Conservation (phyloP, 2,888 invertebrate species). For the Esperia sulphurella region DNA sequence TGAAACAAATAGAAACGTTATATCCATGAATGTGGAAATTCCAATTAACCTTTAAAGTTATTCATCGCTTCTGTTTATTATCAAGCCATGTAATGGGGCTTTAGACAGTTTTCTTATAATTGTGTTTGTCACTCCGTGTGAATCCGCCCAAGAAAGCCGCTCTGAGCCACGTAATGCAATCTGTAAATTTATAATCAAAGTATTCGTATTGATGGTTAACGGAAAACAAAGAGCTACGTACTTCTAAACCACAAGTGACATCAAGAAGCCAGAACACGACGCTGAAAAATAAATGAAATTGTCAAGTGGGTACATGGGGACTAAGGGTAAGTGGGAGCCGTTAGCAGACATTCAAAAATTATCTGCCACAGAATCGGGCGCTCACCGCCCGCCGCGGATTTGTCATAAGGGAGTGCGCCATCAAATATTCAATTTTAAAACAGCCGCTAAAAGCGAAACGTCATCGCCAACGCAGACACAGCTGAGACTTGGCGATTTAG, state of each 20-base stretch:
- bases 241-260: constrained; percentile 23
- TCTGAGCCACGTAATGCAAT: constrained; percentile 1
- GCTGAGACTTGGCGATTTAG: constrained; percentile 75
- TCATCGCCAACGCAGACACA: constrained; percentile 72
- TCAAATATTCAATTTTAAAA: constrained; percentile 80
- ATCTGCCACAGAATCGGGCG: constrained; percentile 57
- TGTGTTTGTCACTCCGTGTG: constrained; percentile 7
- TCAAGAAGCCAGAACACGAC: constrained; percentile 1
- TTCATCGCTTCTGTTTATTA: constrained; percentile 1
- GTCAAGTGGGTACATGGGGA: constrained; percentile 41
- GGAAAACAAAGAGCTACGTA: constrained; percentile 1
- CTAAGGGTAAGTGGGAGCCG: constrained; percentile 52
- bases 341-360: constrained; percentile 70
- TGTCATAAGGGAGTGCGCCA: constrained; percentile 74
- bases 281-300: constrained; percentile 49
- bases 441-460: constrained; percentile 78
- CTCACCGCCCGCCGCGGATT: constrained; percentile 61
- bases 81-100: constrained; percentile 2
- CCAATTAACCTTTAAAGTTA: constrained; percentile 1
- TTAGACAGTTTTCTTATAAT: constrained; percentile 5
- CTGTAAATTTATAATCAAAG: constrained; percentile 1
- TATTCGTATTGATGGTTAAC: constrained; percentile 3
- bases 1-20: too few relatives aligned
- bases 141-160: constrained; percentile 4
- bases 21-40: neutral